These are phyloP conservation scores for Tipula lateralis DNA, from an alignment of 2,888 invertebrate genomes.

Conservation along the genomic window DNA sequence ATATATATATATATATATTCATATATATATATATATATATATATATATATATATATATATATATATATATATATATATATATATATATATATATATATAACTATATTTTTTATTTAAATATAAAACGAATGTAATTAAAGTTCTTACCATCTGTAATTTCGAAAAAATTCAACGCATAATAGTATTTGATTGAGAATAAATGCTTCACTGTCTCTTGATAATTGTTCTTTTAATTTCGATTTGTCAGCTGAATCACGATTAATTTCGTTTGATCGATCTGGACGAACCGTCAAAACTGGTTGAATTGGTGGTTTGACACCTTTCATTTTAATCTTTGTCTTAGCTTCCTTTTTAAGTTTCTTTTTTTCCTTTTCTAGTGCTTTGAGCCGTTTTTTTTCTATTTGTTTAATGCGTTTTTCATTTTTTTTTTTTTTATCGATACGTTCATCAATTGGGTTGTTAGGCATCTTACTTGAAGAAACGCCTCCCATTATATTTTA, in stretches of 20 bases:
- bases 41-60: too few relatives aligned
- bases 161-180: conserved; percentile 71
- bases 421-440: conserved; percentile 34
- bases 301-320: background rate
- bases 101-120: too few relatives aligned
- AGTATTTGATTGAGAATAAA: conserved; percentile 74
- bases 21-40: too few relatives aligned
- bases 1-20: too few relatives aligned
- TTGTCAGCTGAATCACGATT: background rate
- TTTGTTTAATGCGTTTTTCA: background rate
- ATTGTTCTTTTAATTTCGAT: conserved; percentile 53
- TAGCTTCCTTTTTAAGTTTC: background rate
- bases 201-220: conserved; percentile 58
- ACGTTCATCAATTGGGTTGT: conserved; percentile 43
- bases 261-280: background rate
- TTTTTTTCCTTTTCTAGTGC: conserved; percentile 38
- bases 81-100: too few relatives aligned
- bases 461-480: conserved; percentile 38
- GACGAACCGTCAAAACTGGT: background rate
- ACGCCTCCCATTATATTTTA: conserved; percentile 40
- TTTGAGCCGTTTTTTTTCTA: conserved; percentile 35
- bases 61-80: too few relatives aligned
- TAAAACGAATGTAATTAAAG: too few relatives aligned
- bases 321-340: background rate
- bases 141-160: conserved; percentile 71